These are phyloP conservation scores for Pollenia griseotomentosa DNA, from an alignment of 2,888 invertebrate genomes.

Conservation along the genomic window DNA sequence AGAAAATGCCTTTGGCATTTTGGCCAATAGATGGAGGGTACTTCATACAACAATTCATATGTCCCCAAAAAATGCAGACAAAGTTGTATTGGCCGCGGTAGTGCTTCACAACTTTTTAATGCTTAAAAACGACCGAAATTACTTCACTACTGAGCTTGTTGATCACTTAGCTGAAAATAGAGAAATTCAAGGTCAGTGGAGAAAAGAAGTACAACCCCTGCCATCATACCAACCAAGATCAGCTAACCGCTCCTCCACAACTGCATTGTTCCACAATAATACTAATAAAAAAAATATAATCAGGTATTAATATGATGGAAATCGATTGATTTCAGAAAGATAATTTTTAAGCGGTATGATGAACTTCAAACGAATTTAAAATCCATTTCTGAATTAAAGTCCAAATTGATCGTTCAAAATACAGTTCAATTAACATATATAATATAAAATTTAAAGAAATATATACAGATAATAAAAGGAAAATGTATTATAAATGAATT, in stretches of 20 bases:
- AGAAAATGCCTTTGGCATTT: too few relatives aligned
- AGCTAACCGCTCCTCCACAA: conserved; percentile 6
- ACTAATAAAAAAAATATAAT: too few relatives aligned
- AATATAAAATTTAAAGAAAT: too few relatives aligned
- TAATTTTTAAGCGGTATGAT: too few relatives aligned
- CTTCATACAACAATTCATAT: not conserved
- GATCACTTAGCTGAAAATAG: not conserved
- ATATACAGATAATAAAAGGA: too few relatives aligned
- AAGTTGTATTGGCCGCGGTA: not conserved
- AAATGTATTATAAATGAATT: too few relatives aligned
- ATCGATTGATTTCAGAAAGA: too few relatives aligned
- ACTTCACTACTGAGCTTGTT: conserved; percentile 1
- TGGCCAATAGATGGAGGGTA: not conserved
- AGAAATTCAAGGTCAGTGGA: not conserved
- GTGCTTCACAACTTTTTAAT: not conserved
- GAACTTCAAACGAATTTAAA: too few relatives aligned
- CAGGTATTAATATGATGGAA: too few relatives aligned
- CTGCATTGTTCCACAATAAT: not conserved
- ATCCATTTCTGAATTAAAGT: too few relatives aligned
- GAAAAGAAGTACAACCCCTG: not conserved
- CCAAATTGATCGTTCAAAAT: too few relatives aligned
- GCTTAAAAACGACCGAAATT: not conserved
- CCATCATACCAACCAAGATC: not conserved
- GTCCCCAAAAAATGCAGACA: not conserved
- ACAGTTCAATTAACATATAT: too few relatives aligned